Percentiles rank a stretch among this genome's conserved stretches.
Conservation (phyloP, 2,113 vertebrate species). For the Anarhynchus alexandrinus region DNA sequence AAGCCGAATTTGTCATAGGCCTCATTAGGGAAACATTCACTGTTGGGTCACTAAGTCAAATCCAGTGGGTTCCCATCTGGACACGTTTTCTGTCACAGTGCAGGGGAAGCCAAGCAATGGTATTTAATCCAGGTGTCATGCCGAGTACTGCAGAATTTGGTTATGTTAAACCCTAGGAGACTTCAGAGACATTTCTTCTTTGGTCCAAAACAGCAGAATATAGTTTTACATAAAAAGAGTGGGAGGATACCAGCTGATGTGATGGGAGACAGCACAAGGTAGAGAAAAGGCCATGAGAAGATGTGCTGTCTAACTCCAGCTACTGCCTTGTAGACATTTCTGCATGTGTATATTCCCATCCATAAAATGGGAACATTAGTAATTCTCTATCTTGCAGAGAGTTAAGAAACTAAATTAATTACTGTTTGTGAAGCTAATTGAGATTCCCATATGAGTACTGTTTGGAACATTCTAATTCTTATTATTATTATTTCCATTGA, state of each 20-base stretch:
- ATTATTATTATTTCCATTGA: slow-evolving; percentile 41
- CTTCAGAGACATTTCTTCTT: not conserved
- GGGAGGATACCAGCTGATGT: not conserved
- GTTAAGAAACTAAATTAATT: slow-evolving; percentile 55
- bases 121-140: not conserved
- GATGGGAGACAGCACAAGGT: not conserved
- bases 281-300: not conserved
- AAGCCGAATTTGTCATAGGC: not conserved
- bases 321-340: not conserved
- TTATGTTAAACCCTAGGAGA: not conserved
- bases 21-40: not conserved
- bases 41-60: not conserved
- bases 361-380: not conserved
- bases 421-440: slow-evolving; percentile 41
- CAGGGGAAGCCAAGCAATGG: not conserved
- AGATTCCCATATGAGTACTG: slow-evolving; percentile 36
- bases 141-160: not conserved
- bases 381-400: not conserved
- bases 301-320: not conserved
- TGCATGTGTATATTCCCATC: not conserved
- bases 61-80: rapidly evolving
- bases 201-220: not conserved
- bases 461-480: slow-evolving; percentile 36
- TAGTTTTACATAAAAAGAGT: not conserved
- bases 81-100: not conserved